These are phyloP conservation scores for Kradibia gibbosae DNA, from an alignment of 1,140 invertebrate genomes.

Conservation along the genomic window DNA sequence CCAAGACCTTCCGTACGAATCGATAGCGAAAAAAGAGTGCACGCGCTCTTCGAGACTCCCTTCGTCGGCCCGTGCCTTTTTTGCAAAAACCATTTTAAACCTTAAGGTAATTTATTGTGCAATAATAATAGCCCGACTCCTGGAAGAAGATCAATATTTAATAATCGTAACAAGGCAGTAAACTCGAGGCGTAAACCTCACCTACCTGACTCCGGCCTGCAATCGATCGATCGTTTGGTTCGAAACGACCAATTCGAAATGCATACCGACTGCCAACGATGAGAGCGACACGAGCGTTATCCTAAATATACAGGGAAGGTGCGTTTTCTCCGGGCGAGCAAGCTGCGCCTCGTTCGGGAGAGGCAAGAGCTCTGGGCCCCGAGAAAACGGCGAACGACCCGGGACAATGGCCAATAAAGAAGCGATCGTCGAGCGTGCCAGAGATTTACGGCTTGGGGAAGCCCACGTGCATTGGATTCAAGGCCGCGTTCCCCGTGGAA, in stretches of 20 bases:
- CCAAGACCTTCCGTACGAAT: too few species aligned
- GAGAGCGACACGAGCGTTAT: neutral
- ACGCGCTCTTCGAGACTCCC: too few species aligned
- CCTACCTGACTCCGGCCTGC: neutral
- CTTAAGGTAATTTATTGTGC: too few species aligned
- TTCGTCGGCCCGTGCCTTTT: too few species aligned
- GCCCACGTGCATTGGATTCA: neutral
- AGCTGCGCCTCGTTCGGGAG: too few species aligned
- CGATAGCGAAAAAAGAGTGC: too few species aligned
- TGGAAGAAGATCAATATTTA: too few species aligned
- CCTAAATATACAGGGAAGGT: neutral
- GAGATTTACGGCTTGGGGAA: neutral
- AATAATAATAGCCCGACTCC: too few species aligned
- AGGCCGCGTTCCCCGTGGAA: neutral
- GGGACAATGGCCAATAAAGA: neutral
- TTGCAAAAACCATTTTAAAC: too few species aligned
- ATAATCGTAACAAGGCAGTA: too few species aligned
- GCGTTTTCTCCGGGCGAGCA: too few species aligned
- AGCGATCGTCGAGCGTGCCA: slow-evolving; percentile 3
- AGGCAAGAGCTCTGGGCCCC: too few species aligned
- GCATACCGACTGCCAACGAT: neutral
- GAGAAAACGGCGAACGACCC: neutral
- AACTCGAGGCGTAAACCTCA: neutral
- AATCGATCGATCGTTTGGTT: neutral
- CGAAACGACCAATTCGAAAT: neutral